These are phyloP conservation scores for Fissipunctia ypsillon DNA, from an alignment of 2,888 invertebrate genomes.

Conservation along the genomic window DNA sequence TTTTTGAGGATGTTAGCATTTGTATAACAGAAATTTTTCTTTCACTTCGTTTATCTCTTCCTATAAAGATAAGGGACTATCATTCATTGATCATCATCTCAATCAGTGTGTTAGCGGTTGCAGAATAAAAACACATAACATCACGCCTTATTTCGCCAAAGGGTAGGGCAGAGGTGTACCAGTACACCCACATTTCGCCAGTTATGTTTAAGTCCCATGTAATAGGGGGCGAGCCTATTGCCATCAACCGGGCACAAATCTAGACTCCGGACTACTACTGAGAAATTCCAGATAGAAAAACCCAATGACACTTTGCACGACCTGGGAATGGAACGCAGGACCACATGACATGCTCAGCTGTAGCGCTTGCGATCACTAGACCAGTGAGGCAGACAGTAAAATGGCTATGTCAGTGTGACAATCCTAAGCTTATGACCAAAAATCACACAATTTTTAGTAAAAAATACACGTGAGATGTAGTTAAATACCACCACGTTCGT, in stretches of 20 bases:
- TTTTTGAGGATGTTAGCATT: constrained; percentile 11
- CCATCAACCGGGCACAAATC: no score
- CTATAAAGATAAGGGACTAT: neutral
- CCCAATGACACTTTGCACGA: no score
- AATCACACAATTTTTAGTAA: neutral
- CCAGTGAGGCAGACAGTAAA: neutral
- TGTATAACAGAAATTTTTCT: neutral
- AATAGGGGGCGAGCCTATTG: no score
- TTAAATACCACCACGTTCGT: neutral
- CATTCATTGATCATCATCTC: neutral
- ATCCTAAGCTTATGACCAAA: neutral
- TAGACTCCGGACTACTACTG: no score
- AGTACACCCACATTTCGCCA: neutral
- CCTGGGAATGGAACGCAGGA: no score
- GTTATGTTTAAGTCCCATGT: no score
- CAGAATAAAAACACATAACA: neutral
- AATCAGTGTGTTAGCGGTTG: neutral
- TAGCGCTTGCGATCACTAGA: no score
- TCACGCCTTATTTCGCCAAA: no score
- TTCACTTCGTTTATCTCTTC: neutral
- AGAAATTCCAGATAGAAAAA: no score
- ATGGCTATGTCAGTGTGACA: neutral
- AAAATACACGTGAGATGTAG: neutral
- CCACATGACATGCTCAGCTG: no score
- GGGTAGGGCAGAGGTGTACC: no score